Base-by-base conservation (phyloP, 2,888 invertebrate species). In the Agrotis puta region DNA sequence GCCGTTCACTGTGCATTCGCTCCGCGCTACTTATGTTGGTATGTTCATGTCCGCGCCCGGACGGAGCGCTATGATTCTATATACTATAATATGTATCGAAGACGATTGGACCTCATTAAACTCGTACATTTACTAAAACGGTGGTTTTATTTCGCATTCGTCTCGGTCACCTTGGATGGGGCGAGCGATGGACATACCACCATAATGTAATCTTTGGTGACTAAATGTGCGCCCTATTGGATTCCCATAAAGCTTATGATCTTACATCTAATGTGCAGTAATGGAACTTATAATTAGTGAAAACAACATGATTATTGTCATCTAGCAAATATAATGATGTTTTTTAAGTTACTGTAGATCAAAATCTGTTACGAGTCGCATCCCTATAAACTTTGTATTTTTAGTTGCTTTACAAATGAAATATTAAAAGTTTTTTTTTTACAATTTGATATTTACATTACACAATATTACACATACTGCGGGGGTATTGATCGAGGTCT, bases 71-170 rank as follows among this genome's bases (percentile, higher is more conserved):
- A 56, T 50, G 76, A 75, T 79, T 66, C 70, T 66, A 53, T 61
- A 81, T 61, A 51, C 47, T 67, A 54, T 68, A 33, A 50, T 43
- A 74, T 94, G 93, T 95, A 93, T 92, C 91, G 89, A 90, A 92
- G 87, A 92, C 90, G 92, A 89, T 91, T 94, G 92, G 91, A 94
- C 92, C 90, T 93, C 92, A 95, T 95, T 95, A 95, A 95, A 94
- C 90, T 86, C 93, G 91, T 95, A 91, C 91, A 91, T 93, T 93
- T 92, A 92, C 90, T 92, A 91, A 88, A 85, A 85, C 74, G 81
- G 90, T 93, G 90, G 95, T 95, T 95, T 95, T 94, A 95, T 95
- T 95, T 95, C 87, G 79, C 78, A 75, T 80, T 81, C 85, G 84
- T 77, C 64, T 79, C 77, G 67, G 86, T 85, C 88, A 87, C 89